Evolutionary conservation across 2,797 vertebrate species (phyloP).

Genomic region (Kryptopterus vitreolus): DNA sequence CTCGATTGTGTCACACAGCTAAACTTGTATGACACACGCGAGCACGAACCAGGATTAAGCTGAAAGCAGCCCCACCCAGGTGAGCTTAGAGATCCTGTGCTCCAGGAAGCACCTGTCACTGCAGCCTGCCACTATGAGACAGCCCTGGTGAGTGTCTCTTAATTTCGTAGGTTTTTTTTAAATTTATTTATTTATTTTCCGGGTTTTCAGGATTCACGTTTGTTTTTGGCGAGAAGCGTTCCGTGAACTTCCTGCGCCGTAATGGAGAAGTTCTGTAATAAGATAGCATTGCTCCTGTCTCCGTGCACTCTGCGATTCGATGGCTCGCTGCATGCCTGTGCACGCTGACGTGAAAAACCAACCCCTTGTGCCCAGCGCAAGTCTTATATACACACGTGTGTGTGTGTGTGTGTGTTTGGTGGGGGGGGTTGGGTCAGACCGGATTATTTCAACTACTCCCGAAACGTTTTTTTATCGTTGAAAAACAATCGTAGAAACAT

Average conservation of each 20-base stretch:
- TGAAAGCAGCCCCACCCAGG: slow-evolving; percentile 64
- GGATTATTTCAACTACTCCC: too few species aligned
- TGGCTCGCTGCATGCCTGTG: slow-evolving; percentile 36
- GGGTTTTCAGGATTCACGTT: too few species aligned
- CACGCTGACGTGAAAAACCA: slow-evolving; percentile 35
- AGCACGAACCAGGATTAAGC: slow-evolving; percentile 55
- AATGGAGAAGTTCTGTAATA: not conserved
- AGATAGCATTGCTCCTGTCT: not conserved
- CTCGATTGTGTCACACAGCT: slow-evolving; percentile 31
- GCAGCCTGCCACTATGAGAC: slow-evolving; percentile 46
- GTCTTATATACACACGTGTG: not conserved
- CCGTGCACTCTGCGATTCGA: slow-evolving; percentile 10
- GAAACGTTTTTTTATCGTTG: too few species aligned
- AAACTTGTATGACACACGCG: slow-evolving; percentile 59
- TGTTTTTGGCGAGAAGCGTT: not conserved
- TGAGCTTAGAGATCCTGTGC: slow-evolving; percentile 57
- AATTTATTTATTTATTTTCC: too few species aligned
- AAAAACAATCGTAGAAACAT: not conserved
- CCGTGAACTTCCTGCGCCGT: not conserved
- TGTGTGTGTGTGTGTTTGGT: too few species aligned
- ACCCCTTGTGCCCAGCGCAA: slow-evolving; percentile 6
- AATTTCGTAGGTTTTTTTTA: not conserved
- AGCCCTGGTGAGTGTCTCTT: slow-evolving; percentile 58
- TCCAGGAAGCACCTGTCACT: slow-evolving; percentile 61
- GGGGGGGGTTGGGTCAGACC: accelerated